Evolutionary conservation across 1,140 invertebrate species (phyloP).

Genomic region (Dreissena polymorpha): DNA sequence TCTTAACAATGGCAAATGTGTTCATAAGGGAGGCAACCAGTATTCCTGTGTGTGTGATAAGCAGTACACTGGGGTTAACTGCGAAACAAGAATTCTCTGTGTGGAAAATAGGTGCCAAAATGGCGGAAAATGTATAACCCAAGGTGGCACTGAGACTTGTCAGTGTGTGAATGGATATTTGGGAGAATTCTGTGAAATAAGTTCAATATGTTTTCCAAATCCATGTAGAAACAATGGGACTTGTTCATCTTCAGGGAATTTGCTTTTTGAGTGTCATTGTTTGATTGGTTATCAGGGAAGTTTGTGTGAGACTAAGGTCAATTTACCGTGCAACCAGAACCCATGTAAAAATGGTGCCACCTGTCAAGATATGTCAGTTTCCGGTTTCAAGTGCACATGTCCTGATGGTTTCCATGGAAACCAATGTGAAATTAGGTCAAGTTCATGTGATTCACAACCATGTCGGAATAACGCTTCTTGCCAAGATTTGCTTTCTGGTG

Average conservation of each 20-base stretch:
- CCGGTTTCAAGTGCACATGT: slow-evolving; percentile 63
- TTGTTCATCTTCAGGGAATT: slow-evolving; percentile 59
- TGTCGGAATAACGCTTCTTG: slow-evolving; percentile 64
- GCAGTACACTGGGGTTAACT: slow-evolving; percentile 89
- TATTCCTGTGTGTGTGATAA: slow-evolving; percentile 67
- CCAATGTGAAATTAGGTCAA: slow-evolving; percentile 69
- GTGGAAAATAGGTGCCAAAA: slow-evolving; percentile 62
- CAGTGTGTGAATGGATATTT: slow-evolving; percentile 59
- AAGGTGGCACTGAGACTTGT: slow-evolving; percentile 74
- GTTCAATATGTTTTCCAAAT: slow-evolving; percentile 59
- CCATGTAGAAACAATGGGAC: slow-evolving; percentile 64
- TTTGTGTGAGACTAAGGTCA: slow-evolving; percentile 55
- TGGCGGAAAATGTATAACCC: slow-evolving; percentile 91
- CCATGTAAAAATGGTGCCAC: slow-evolving; percentile 68
- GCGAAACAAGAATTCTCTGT: slow-evolving; percentile 84
- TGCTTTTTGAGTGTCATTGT: slow-evolving; percentile 61
- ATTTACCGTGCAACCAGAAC: slow-evolving; percentile 31
- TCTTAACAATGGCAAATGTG: slow-evolving; percentile 62
- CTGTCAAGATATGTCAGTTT: slow-evolving; percentile 76
- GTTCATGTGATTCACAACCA: slow-evolving; percentile 61
- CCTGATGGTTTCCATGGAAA: slow-evolving; percentile 57
- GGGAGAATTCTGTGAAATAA: slow-evolving; percentile 74
- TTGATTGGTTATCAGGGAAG: slow-evolving; percentile 53
- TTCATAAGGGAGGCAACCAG: slow-evolving; percentile 23
- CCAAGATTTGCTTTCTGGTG: slow-evolving; percentile 31